phyloP scores from a whole-genome alignment of 1,140 invertebrate genomes.

The Antheraea pernyi region DNA sequence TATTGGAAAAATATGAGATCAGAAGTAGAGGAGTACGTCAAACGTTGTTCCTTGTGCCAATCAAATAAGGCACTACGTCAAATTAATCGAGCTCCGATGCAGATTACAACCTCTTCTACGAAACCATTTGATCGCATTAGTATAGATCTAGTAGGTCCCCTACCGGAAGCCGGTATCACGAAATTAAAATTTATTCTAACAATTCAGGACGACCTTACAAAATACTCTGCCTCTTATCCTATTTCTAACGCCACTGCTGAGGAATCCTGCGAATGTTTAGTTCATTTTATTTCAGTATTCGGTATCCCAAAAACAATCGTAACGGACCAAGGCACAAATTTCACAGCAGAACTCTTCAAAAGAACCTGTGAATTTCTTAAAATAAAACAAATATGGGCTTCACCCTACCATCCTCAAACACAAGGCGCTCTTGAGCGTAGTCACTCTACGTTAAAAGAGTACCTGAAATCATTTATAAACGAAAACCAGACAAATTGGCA shows the following conservation, averaged over 20 bases:
- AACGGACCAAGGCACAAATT: too few species aligned
- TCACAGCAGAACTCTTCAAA: too few species aligned
- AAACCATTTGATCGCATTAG: not conserved
- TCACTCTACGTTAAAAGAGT: too few species aligned
- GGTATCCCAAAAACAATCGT: slow-evolving; percentile 11
- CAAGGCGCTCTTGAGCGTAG: too few species aligned
- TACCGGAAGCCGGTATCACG: slow-evolving; percentile 5
- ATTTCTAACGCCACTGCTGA: slow-evolving; percentile 6
- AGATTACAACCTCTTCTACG: slow-evolving; percentile 11
- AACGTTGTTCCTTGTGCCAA: slow-evolving; percentile 26
- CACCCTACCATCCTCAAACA: too few species aligned
- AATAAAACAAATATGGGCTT: too few species aligned
- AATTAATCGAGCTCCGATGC: slow-evolving; percentile 11
- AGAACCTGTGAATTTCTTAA: too few species aligned
- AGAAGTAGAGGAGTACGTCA: slow-evolving; percentile 28
- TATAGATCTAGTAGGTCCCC: slow-evolving; percentile 9
- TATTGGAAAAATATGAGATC: slow-evolving; percentile 25
- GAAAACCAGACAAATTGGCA: too few species aligned
- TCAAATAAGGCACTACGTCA: slow-evolving; percentile 24
- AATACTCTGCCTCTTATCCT: slow-evolving; percentile 11
- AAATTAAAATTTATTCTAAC: slow-evolving; percentile 10
- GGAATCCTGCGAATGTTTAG: slow-evolving; percentile 10
- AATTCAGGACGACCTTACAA: slow-evolving; percentile 10
- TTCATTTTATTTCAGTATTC: slow-evolving; percentile 11
- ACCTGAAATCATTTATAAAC: too few species aligned